Base-by-base conservation (phyloP, 2,797 vertebrate species). In the Pseudomugil tenellus region DNA sequence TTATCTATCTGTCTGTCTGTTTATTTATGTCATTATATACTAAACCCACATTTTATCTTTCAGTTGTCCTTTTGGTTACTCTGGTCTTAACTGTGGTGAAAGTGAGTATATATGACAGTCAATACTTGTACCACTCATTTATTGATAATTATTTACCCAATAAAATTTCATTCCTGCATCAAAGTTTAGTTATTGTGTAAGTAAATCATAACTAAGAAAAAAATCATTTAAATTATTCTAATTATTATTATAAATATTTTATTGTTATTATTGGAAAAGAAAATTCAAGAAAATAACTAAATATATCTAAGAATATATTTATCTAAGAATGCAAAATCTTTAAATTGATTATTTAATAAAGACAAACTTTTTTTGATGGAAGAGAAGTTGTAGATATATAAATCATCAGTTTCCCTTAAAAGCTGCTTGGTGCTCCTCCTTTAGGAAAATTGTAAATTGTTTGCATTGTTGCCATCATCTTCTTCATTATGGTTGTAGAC, bases 61-160 rank as follows among this genome's bases (percentile, higher is more conserved):
- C 81, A 94, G 93, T 0, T 94, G 93, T 61, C 0, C 6, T 0
- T 91, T 85, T 76, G 92, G 92, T 13, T 43, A 31, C 14, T 72
- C 83, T 31, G 92, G 93, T 53, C 71, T 89, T 0, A 81, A 91
- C 70, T 94, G 93, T 65, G 0, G 1, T 0, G 87, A 93, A 31
- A 17, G 93, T 94, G 79, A 94, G 93, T 92, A 83, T 17, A 39
- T 41, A 5, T 7, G 26, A 17, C 29, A 31, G 6, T 14, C 5
- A 19, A 41, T 41, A 5, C 17, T 3, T 1, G 39, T 41, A 7
- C 14, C 35, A 37, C 35, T 3, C 29, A 31, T 31, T 31, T 31
- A 31, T 31, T 31, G 29, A 3, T 3, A 31, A 31, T 31, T 3
- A 31, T 3, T 31, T 31, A 31, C 3, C 29, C 3, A 3, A 3